phyloP scores from a whole-genome alignment of 2,888 invertebrate species.

The Nycteola revayana region DNA sequence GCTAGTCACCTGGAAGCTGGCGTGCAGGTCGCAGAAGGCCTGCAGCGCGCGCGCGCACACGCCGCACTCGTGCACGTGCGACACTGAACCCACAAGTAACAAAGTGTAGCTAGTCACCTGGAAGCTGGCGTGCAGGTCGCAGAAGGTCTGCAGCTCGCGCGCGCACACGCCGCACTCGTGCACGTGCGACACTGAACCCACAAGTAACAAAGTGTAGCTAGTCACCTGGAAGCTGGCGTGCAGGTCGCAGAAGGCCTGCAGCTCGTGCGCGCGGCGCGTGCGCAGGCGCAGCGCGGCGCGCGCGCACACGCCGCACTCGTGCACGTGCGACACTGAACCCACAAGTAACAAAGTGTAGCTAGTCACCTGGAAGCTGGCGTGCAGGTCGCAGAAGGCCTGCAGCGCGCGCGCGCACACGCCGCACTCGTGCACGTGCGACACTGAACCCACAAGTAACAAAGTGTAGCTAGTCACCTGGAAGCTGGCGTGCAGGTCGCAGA shows the following conservation, averaged over 20 bases:
- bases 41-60: slow-evolving; percentile 88
- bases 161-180: slow-evolving; percentile 88
- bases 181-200: slow-evolving; percentile 92
- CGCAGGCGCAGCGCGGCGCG: slow-evolving; percentile 88
- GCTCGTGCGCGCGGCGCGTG: slow-evolving; percentile 82
- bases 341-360: no score
- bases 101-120: no score
- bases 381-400: slow-evolving; percentile 86
- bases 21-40: slow-evolving; percentile 86
- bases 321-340: slow-evolving; percentile 92
- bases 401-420: slow-evolving; percentile 87
- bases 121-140: slow-evolving; percentile 85
- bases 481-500: slow-evolving; percentile 85
- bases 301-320: slow-evolving; percentile 87
- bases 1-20: slow-evolving; percentile 77
- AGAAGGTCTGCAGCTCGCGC: slow-evolving; percentile 90
- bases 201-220: no score
- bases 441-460: no score
- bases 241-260: slow-evolving; percentile 86
- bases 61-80: slow-evolving; percentile 89
- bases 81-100: slow-evolving; percentile 94
- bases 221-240: slow-evolving; percentile 83
- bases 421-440: slow-evolving; percentile 90
- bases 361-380: slow-evolving; percentile 81
- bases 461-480: slow-evolving; percentile 79